A percentile compares a stretch with the other conserved stretches of the same genome.
These are phyloP conservation scores for Dicrurus megarhynchus DNA, from an alignment of 2,113 vertebrate genomes.

Conservation along the genomic window DNA sequence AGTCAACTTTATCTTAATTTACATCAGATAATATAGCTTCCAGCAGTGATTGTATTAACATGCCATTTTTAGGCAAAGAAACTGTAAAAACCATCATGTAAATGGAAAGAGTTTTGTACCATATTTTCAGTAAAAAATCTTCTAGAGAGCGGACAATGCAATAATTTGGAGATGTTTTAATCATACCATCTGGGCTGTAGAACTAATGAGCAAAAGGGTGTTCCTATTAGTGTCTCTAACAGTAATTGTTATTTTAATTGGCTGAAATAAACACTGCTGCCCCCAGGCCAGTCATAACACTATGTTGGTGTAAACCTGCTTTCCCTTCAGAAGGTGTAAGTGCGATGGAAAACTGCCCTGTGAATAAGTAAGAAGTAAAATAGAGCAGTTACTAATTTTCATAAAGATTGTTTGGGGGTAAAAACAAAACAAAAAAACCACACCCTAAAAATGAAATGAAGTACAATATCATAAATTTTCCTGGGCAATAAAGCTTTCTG, in stretches of 20 bases:
- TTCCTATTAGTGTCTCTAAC: slow-evolving; percentile 12
- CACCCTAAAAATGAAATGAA: background rate
- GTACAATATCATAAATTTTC: background rate
- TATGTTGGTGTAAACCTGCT: background rate
- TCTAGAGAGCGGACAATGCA: background rate
- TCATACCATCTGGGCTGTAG: background rate
- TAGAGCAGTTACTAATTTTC: background rate
- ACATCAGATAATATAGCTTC: background rate
- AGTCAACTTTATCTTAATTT: background rate
- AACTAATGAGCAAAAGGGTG: background rate
- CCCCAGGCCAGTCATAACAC: slow-evolving; percentile 21
- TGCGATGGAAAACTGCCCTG: background rate
- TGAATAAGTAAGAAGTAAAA: background rate
- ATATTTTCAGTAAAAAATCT: background rate
- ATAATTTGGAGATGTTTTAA: slow-evolving; percentile 38
- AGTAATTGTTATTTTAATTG: slow-evolving; percentile 71
- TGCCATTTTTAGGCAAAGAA: background rate
- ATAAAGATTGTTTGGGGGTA: background rate
- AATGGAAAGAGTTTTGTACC: background rate
- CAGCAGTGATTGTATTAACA: background rate
- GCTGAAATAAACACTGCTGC: slow-evolving; percentile 59
- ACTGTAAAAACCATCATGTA: background rate
- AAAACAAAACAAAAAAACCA: background rate
- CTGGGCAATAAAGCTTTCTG: background rate
- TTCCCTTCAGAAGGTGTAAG: background rate